These are phyloP conservation scores for Periphyllus acericola DNA, from an alignment of 2,888 invertebrate species.

Conservation along the genomic window DNA sequence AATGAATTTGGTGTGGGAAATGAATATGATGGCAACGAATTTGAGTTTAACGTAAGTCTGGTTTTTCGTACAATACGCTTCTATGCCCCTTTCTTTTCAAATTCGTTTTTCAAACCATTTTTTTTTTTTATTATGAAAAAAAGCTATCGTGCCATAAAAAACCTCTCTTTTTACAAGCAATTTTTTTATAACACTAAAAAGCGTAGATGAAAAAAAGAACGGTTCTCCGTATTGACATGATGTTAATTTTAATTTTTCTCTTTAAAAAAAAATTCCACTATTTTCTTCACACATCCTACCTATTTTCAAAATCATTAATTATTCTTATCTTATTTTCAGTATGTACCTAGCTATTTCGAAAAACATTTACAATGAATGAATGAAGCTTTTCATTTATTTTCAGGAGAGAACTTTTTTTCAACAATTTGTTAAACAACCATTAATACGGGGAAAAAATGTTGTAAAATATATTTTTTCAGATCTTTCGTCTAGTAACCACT, in stretches of 20 bases:
- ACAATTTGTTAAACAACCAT: background rate
- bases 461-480: background rate
- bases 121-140: background rate
- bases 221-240: background rate
- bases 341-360: too few species aligned
- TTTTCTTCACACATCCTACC: background rate
- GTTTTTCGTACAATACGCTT: background rate
- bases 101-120: background rate
- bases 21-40: constrained; percentile 9
- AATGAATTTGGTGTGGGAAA: constrained; percentile 40
- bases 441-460: background rate
- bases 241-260: background rate
- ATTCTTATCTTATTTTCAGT: too few species aligned
- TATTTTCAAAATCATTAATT: background rate
- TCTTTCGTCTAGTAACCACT: background rate
- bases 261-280: background rate
- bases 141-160: too few species aligned
- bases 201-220: too few species aligned
- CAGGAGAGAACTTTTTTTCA: background rate
- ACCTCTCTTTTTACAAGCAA: too few species aligned
- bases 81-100: background rate
- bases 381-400: background rate
- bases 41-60: background rate
- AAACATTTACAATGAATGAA: background rate
- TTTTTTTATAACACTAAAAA: too few species aligned